Conservation (phyloP, 2,888 invertebrate species). For the Cantharis rustica region DNA sequence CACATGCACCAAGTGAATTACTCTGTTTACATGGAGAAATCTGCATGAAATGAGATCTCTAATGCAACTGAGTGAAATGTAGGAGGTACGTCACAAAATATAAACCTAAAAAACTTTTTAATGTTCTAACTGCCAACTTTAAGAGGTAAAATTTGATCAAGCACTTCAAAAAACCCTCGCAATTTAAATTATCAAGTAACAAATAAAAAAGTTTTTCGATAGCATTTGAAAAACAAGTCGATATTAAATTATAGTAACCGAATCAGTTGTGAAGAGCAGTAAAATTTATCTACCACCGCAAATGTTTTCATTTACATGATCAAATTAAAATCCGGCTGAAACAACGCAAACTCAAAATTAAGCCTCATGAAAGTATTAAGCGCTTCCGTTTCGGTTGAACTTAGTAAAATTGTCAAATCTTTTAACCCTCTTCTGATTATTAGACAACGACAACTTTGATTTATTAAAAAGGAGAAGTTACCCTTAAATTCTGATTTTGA, state of each 20-base stretch:
- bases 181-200: not conserved
- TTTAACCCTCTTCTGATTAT: not conserved
- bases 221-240: not conserved
- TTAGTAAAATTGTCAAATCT: not conserved
- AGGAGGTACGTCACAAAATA: not conserved
- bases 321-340: not conserved
- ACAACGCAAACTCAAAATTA: not conserved
- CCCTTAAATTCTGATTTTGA: not conserved
- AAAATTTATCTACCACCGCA: not conserved
- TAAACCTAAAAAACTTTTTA: not conserved
- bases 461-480: not conserved
- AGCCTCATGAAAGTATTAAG: not conserved
- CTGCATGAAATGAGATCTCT: slow-evolving; percentile 9
- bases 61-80: not conserved
- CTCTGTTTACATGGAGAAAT: slow-evolving; percentile 12
- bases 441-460: not conserved
- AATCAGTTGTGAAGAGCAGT: not conserved
- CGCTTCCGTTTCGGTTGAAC: not conserved
- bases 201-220: not conserved
- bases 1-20: slow-evolving; percentile 11
- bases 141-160: not conserved
- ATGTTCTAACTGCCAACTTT: not conserved
- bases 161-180: not conserved
- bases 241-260: not conserved
- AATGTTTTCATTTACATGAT: not conserved